Evolutionary conservation across 2,888 invertebrate genomes (phyloP), one percentile per base, ranked within the genome.

Genomic region (Zootermopsis nevadensis): DNA sequence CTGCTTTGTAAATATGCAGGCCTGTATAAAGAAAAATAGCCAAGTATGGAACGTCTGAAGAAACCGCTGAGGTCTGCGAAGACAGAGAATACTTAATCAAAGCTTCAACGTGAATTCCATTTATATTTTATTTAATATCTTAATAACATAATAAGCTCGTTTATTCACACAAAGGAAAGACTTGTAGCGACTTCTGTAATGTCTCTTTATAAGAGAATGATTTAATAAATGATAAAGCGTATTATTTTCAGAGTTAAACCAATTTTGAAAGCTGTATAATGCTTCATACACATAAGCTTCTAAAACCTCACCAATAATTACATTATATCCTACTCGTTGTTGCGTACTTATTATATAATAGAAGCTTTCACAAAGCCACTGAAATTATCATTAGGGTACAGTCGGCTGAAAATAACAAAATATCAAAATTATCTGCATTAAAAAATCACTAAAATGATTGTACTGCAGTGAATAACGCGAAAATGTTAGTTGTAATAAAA

Each of bases 241-340:
- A 74, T n/a, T 74, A 24, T 74, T 74, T 74, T 60, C 35, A 66
- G 12, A 31, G 66, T 19, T 79, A 66, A 79, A 38, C 66, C 66
- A 60, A 27, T 79, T 79, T 66, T 60, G 60, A 24, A 79, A 33
- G 60, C 27, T 33, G 55, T 55, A 33, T 33, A 31, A 60, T 6
- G 33, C 33, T 22, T 15, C 35, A 35, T 27, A 66, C 60, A 55
- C 24, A n/a, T 38, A 79, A 35, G 38, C n/a, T 33, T 38, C 38
- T 10, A 66, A 79, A 53, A 10, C 79, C 38, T 33, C 79, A 66
- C 12, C 66, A 60, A 79, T 79, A 66, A 79, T 79, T 35, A 60
- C 19, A 27, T 66, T 79, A 60, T 24, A n/a, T 10, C 35, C 24
- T 22, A 35, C 38, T 38, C 31, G 27, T 55, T 79, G 79, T 60